These are phyloP conservation scores for Odontothrips loti DNA, from an alignment of 2,888 invertebrate species.

Conservation along the genomic window DNA sequence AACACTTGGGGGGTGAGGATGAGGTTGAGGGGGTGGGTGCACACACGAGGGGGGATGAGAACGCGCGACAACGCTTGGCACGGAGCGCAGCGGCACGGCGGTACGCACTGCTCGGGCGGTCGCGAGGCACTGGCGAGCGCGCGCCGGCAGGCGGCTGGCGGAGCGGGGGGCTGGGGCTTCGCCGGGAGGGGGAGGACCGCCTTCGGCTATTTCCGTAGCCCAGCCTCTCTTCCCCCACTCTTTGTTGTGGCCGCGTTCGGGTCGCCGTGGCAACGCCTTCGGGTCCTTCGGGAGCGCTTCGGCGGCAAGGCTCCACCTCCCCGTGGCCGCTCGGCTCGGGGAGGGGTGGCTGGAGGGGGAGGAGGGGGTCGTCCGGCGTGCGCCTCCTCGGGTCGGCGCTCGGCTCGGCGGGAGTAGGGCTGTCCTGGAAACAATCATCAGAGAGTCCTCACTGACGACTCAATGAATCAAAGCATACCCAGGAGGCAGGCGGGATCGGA, in stretches of 20 bases:
- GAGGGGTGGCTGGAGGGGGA: neutral
- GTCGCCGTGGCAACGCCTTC: conserved; percentile 21
- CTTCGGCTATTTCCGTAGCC: conserved; percentile 25
- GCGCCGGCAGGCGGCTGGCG: neutral
- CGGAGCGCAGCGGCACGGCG: neutral
- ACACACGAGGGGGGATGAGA: neutral
- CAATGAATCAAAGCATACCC: neutral
- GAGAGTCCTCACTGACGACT: neutral
- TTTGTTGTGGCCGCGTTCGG: conserved; percentile 20
- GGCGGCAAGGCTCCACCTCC: conserved; percentile 16
- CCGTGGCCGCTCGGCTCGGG: neutral
- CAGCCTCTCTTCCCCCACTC: conserved; percentile 16
- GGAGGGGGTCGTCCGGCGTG: neutral
- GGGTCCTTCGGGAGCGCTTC: neutral
- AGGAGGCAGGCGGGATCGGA: too few species aligned
- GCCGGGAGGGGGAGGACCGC: neutral
- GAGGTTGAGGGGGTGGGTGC: neutral
- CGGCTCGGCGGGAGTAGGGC: neutral
- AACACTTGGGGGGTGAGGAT: neutral
- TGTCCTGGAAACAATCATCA: neutral
- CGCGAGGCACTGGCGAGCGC: conserved; percentile 2
- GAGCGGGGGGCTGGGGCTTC: neutral
- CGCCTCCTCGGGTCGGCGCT: neutral
- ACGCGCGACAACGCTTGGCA: neutral
- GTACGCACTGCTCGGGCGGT: neutral